These are phyloP conservation scores for Stenodera caucasica DNA, from an alignment of 2,888 invertebrate species.

Conservation along the genomic window DNA sequence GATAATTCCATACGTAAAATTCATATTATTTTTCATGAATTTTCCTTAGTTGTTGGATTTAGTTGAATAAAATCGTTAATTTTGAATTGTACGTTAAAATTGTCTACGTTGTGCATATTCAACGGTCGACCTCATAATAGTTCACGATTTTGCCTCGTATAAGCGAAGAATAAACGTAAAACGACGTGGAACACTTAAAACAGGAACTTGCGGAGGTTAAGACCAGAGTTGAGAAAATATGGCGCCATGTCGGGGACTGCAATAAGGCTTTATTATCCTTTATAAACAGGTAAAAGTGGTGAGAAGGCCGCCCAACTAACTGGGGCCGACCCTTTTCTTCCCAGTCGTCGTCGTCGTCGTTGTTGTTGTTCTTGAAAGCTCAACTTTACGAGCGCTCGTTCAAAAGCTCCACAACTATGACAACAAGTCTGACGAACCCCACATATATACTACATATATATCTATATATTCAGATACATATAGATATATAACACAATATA, in stretches of 20 bases:
- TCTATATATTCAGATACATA: no score
- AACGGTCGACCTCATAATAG: slow-evolving; percentile 18
- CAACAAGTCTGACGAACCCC: slow-evolving; percentile 44
- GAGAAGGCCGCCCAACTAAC: slow-evolving; percentile 23
- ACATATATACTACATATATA: no score
- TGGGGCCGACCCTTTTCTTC: slow-evolving; percentile 23
- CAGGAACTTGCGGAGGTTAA: slow-evolving; percentile 42
- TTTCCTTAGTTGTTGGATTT: no score
- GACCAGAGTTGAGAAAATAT: slow-evolving; percentile 48
- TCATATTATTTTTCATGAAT: no score
- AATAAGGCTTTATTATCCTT: slow-evolving; percentile 56
- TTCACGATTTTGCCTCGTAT: neutral
- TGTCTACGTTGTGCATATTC: slow-evolving; percentile 4
- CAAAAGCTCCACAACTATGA: slow-evolving; percentile 34
- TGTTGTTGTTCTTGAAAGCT: slow-evolving; percentile 26
- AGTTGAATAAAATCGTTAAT: neutral
- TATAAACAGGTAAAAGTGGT: slow-evolving; percentile 55
- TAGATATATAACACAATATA: slow-evolving; percentile 32
- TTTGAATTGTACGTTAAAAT: neutral
- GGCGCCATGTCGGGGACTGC: slow-evolving; percentile 48
- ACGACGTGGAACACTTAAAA: slow-evolving; percentile 39
- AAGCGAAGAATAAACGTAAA: slow-evolving; percentile 9
- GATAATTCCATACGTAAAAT: no score
- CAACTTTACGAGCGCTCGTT: slow-evolving; percentile 47
- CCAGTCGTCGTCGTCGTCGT: slow-evolving; percentile 14